Evolutionary conservation across 2,113 vertebrate species (phyloP).

Genomic region (Tretioscincus oriximinensis): DNA sequence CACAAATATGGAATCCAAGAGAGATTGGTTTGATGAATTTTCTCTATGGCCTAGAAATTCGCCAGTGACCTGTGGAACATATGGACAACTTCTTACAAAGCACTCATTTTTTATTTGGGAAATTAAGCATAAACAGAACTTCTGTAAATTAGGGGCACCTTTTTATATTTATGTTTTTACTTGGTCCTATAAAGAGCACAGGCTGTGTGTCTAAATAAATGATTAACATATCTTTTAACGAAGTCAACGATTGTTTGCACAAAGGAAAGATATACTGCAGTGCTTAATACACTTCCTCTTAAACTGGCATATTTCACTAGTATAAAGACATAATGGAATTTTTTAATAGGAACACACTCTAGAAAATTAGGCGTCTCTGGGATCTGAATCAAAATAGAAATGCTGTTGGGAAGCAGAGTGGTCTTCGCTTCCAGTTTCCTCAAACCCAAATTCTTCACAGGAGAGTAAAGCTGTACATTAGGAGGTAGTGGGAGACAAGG

Average conservation of each 20-base stretch:
- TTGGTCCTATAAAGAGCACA: background rate
- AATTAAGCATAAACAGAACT: background rate
- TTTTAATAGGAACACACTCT: too few relatives aligned
- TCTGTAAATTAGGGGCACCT: accelerated
- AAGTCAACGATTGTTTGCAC: background rate
- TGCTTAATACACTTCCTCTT: background rate
- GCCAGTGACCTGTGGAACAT: slow-evolving; percentile 18
- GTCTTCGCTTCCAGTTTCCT: background rate
- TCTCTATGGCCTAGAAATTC: background rate
- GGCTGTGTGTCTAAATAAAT: background rate
- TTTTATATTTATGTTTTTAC: background rate
- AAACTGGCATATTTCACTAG: background rate
- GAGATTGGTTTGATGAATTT: slow-evolving; percentile 13
- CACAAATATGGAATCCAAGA: background rate
- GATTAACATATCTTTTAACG: background rate
- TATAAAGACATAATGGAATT: background rate
- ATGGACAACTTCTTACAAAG: background rate
- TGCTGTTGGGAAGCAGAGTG: background rate
- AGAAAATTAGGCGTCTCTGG: too few relatives aligned
- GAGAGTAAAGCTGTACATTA: background rate
- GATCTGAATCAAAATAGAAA: background rate
- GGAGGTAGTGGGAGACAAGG: background rate
- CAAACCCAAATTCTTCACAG: too few relatives aligned
- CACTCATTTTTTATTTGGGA: background rate
- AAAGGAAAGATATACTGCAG: background rate